A percentile compares a stretch with the other conserved stretches of the same genome.
These are phyloP conservation scores for Manis pentadactyla DNA, from an alignment of 2,797 vertebrate genomes.

Conservation along the genomic window DNA sequence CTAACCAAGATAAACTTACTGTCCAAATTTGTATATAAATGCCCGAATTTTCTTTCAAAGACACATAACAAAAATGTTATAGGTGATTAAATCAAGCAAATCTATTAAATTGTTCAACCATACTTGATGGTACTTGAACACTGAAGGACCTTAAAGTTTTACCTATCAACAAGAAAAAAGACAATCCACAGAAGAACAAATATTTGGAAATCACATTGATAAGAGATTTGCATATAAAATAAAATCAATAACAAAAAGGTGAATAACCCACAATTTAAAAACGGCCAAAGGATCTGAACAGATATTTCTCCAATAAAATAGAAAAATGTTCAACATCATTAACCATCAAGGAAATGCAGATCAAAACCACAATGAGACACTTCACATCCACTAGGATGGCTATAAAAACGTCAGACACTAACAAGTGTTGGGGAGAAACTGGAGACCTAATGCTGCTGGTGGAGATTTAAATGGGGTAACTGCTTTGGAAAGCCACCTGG, in stretches of 20 bases:
- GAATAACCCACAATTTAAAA: slow-evolving; percentile 5
- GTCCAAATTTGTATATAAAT: slow-evolving; percentile 48
- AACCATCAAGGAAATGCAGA: neutral
- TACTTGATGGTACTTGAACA: neutral
- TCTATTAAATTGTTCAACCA: neutral
- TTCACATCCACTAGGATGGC: neutral
- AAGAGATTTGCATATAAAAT: slow-evolving; percentile 10
- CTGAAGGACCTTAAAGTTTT: slow-evolving; percentile 19
- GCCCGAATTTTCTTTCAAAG: slow-evolving; percentile 15
- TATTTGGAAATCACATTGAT: slow-evolving; percentile 20
- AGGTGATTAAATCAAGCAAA: neutral
- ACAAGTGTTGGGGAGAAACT: neutral
- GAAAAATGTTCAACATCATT: neutral
- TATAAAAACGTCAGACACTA: neutral
- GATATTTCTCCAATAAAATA: neutral
- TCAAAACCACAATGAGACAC: neutral
- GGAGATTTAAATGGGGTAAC: neutral
- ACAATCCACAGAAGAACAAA: neutral
- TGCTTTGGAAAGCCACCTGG: neutral
- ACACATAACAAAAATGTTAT: slow-evolving; percentile 14
- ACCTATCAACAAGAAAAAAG: slow-evolving; percentile 37
- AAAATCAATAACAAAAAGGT: slow-evolving; percentile 51
- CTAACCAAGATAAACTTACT: neutral
- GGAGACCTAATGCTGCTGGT: neutral
- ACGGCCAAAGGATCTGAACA: neutral